Evolutionary conservation across 2,113 vertebrate species (phyloP).

Genomic region (Rana temporaria): DNA sequence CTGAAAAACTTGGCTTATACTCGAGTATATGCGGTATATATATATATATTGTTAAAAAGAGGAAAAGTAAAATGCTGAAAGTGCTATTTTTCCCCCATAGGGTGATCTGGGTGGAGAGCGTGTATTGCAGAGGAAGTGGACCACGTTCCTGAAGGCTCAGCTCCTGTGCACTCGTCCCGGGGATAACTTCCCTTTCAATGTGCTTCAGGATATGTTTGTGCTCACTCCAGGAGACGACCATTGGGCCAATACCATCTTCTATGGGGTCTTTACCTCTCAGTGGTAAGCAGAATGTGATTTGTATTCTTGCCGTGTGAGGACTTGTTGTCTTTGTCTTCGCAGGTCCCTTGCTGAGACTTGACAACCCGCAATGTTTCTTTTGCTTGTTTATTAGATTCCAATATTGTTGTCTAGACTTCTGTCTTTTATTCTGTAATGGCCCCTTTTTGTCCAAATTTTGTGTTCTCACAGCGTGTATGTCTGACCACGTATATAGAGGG

Average conservation of each 20-base stretch:
- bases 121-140: slow-evolving; percentile 95
- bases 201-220: slow-evolving; percentile 93
- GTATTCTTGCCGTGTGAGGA: slow-evolving; percentile 9
- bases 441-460: slow-evolving; percentile 5
- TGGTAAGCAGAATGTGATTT: slow-evolving; percentile 75
- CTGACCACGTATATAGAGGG: not conserved
- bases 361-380: not conserved
- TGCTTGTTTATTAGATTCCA: not conserved
- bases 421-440: not conserved
- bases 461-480: not conserved
- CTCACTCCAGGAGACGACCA: slow-evolving; percentile 78
- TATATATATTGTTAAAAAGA: no score
- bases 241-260: slow-evolving; percentile 87
- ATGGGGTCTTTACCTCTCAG: slow-evolving; percentile 94
- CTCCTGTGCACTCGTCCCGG: slow-evolving; percentile 88
- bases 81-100: slow-evolving; percentile 64
- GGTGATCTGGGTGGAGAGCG: slow-evolving; percentile 92
- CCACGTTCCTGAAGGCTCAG: slow-evolving; percentile 93
- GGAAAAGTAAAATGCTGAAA: no score
- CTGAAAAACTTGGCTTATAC: no score
- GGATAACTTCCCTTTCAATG: slow-evolving; percentile 94
- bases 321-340: slow-evolving; percentile 4
- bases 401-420: slow-evolving; percentile 6
- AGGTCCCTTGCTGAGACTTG: slow-evolving; percentile 9
- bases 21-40: no score